Evolutionary conservation across 2,888 invertebrate species (phyloP), one percentile per base, ranked within the genome.

Genomic region (Amphiduros pacificus): DNA sequence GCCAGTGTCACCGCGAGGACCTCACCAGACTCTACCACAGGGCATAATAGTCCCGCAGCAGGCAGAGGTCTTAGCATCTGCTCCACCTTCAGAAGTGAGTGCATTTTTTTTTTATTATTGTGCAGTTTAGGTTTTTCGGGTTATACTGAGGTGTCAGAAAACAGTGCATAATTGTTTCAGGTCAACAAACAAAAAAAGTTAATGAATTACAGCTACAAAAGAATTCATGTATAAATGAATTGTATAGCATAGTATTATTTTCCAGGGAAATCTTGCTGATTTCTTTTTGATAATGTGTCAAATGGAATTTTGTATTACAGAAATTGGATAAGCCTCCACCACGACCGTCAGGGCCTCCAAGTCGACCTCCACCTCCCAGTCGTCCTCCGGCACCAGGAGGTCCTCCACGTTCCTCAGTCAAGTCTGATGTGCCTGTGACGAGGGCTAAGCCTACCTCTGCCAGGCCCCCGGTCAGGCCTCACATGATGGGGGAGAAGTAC

Each of bases 321-420:
- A 44, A 20, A 11, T 22, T 20, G 22, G 4, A 22, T n/a, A 44
- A 44, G 22, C 44, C 44, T 5, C 78, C 79, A 2, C 77, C 78
- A 24, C 74, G 78, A 31, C 79, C 79, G 11, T 65, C 68, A 22
- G 76, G 74, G 3, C 77, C 79, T 1, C 81, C 81, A 14, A 69
- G 69, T n/a, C 75, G 76, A 55, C 79, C 79, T 1, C 79, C 77
- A 1, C 79, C 77, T 4, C 60, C 73, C 3, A 22, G 48, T 27
- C 50, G 63, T 3, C 60, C 54, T 11, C 26, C 62, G 6, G 31
- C 50, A 11, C 40, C 51, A 14, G 51, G 61, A 9, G 61, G 54
- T n/a, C 50, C 58, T 9, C 51, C 61, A 9, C 14, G 22, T 20
- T n/a, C 41, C 20, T 22, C 31, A 9, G 9, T 52, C 20, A 28